Base-by-base conservation (phyloP, 2,797 vertebrate species). In the Buceros bicornis region DNA sequence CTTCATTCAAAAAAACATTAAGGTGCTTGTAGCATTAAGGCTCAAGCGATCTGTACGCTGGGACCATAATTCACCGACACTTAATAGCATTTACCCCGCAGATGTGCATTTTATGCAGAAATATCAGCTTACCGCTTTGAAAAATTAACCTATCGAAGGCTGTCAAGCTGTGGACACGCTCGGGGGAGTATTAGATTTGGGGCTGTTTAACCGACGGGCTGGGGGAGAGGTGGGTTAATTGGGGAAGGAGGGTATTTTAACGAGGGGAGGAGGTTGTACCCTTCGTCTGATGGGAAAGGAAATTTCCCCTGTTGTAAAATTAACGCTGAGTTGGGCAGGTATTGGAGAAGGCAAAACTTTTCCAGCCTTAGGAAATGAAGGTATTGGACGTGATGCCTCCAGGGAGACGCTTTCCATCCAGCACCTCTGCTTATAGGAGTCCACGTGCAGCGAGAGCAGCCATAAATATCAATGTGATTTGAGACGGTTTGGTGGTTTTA, bases 111-210 rank as follows among this genome's bases (percentile, higher is more conserved):
- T 97, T 94, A 91, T 92, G 97, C 97, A 95, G 97, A 97, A 98
- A 98, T 97, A 98, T 98, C 98, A 98, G 93, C 95, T 98, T 98
- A 98, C 98, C n/a, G 19, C 97, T 98, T 95, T 97, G 98, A 98
- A 98, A 98, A 97, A 96, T 96, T 74, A 96, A 95, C 97, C 95
- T 96, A 91, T 92, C 89, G 97, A 97, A 97, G 97, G 96, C 97
- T 98, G 97, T 74, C 93, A 93, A 78, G 96, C 61, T 56, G 15
- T 90, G 97, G 96, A 13, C 67, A 70, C 3, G 48, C 97, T 97
- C 78, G 12, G 82, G 97, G 97, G 97, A 97, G 87, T 66, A 77
- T 93, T 96, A 94, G 94, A 85, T 92, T 91, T 76, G 97, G 97
- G 94, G 70, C 6, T 37, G 18, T 67, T 53, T 83, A 93, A 72